Percentiles rank a stretch among this genome's conserved stretches.
These are phyloP conservation scores for Dasypus novemcinctus DNA, from an alignment of 2,113 vertebrate genomes.

Conservation along the genomic window DNA sequence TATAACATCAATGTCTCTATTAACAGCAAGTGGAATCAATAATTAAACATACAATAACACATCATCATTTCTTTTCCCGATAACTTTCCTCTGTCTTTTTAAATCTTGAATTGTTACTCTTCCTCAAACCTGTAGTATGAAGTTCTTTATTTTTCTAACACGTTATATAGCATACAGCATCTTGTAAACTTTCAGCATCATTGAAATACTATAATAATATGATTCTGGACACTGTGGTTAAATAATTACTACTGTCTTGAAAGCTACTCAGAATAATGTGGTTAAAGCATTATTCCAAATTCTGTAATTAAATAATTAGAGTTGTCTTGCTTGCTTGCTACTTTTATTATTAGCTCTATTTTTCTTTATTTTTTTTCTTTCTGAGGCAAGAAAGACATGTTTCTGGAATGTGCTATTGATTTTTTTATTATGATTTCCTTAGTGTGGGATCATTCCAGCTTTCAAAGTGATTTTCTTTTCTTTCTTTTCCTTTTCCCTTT, in stretches of 20 bases:
- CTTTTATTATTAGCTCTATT: constrained; percentile 46
- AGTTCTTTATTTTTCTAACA: constrained; percentile 13
- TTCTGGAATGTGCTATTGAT: not conserved
- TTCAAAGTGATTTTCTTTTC: constrained; percentile 15
- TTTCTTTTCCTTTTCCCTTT: not conserved
- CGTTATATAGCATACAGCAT: not conserved
- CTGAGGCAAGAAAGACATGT: not conserved
- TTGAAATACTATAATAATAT: constrained; percentile 54
- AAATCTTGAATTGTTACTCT: not conserved
- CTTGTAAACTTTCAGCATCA: constrained; percentile 37
- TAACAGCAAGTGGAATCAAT: not conserved
- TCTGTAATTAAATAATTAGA: constrained; percentile 69
- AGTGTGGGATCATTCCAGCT: not conserved
- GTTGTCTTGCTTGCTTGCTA: constrained; percentile 39
- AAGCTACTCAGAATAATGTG: constrained; percentile 52
- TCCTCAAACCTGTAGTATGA: not conserved
- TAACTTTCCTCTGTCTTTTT: constrained; percentile 6
- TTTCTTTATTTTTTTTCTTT: constrained; percentile 35
- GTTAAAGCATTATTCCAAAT: constrained; percentile 53
- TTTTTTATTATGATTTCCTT: not conserved
- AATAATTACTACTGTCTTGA: constrained; percentile 63
- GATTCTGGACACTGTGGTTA: constrained; percentile 60
- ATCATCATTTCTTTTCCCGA: not conserved
- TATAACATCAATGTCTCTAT: not conserved
- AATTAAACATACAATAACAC: not conserved